These are phyloP conservation scores for Thamnaconus septentrionalis DNA, from an alignment of 2,113 vertebrate species.

Conservation along the genomic window DNA sequence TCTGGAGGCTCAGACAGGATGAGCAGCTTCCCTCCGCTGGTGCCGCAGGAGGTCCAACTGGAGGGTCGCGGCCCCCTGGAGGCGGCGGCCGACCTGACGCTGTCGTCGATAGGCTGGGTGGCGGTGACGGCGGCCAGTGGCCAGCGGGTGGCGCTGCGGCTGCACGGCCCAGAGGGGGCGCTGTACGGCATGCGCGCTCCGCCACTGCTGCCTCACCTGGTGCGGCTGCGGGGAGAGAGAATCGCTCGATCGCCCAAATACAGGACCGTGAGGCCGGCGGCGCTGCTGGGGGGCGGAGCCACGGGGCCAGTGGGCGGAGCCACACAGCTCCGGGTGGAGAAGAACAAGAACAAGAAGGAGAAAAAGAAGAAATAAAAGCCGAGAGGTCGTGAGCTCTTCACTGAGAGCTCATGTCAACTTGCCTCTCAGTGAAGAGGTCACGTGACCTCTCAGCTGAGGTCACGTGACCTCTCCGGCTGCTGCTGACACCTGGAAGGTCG, in stretches of 20 bases:
- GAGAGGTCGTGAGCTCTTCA: too few relatives aligned
- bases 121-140: constrained; percentile 78
- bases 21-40: constrained; percentile 83
- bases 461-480: too few relatives aligned
- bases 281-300: constrained; percentile 66
- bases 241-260: constrained; percentile 78
- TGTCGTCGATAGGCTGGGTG: constrained; percentile 92
- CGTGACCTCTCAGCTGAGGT: too few relatives aligned
- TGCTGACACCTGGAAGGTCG: too few relatives aligned
- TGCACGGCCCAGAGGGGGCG: constrained; percentile 75
- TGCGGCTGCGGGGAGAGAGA: constrained; percentile 81
- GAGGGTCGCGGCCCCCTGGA: constrained; percentile 75
- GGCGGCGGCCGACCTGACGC: constrained; percentile 88
- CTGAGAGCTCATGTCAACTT: too few relatives aligned
- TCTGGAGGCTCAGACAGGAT: constrained; percentile 87
- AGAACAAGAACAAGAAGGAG: constrained; percentile 8
- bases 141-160: constrained; percentile 76
- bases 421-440: too few relatives aligned
- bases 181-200: constrained; percentile 72
- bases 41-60: constrained; percentile 82
- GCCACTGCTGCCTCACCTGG: constrained; percentile 82
- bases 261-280: constrained; percentile 70
- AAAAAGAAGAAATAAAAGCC: background rate
- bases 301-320: background rate
- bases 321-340: constrained; percentile 21